Base-by-base conservation (phyloP, 1,140 invertebrate species). In the Popillia japonica region DNA sequence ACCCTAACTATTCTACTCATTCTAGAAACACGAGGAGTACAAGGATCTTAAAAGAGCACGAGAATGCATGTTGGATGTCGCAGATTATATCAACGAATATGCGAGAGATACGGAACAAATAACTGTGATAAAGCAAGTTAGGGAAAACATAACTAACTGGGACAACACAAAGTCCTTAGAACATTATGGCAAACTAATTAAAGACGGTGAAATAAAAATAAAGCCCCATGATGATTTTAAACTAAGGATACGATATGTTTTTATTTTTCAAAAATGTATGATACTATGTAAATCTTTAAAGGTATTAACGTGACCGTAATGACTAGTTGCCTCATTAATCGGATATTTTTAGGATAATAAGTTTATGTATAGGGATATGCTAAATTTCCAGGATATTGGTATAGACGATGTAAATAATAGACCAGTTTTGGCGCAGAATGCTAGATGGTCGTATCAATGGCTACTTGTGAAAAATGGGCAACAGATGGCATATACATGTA, bases 1-100 rank as follows among this genome's bases (percentile, higher is more conserved):
- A 64, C 17, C n/a, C 20, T 6, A 17, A n/a, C 22, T 4, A 6
- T 64, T 64, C 17, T 80, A 48, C 11, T 48, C 1, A 6, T n/a
- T n/a, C 14, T 17, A 93, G 92, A 90, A 89, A 81, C 92, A 93
- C 81, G 95, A 97, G 77, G 97, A 99, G 83, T 94, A 93, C 84
- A 89, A 92, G 11, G 93, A 93, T 14, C 86, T 99, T 75, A 92
- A 94, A 81, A 91, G 93, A 84, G 97, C 98, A n/a, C 93, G 96
- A 82, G 96, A 99, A 87, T 94, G 95, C 34, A 99, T 99, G 98
- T 92, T 97, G 78, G 98, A 99, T 87, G 93, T 99, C 40, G 96
- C 97, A 11, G 93, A 97, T 83, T 99, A 97, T 87, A 98, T 98
- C 79, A 99, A 99, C 87, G 98, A 99, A 90, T 96, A 98, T n/a